Base-by-base conservation (phyloP, 92 coral and sea anemone genomes). In the Epizoanthus ramosus region DNA sequence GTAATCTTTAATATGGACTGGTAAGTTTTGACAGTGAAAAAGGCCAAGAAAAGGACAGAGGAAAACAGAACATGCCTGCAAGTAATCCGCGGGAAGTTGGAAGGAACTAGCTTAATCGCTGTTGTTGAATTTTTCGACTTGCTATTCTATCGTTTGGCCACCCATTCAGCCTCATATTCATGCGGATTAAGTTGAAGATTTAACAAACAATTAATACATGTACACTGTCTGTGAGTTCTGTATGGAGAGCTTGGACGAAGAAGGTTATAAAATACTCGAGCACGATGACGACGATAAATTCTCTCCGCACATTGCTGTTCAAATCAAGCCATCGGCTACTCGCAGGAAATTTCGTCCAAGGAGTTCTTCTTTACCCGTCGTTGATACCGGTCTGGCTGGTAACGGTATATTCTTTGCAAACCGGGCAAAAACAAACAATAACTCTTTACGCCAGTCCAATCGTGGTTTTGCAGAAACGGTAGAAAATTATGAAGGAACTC, bases 191-290 rank as follows among this genome's bases (percentile, higher is more conserved):
- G 28, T 64, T 25, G 6, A 57, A 57, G 53, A 52, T 75, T 17
- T 54, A 75, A 35, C 53, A 76, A 37, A 37, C 50, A 67, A 8
- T 16, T 57, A 14, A 76, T 37, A 37, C 43, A 37, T 37, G 43
- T 37, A 37, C 43, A 76, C 52, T 12, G 3, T 3, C 21, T 23
- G 15, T 41, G 59, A 43, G 52, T 21, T 60, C 43, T 43, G 22
- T 24, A 77, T 77, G 82, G 71, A 63, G 82, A 77, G 71, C 24
- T n/a, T 58, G 4, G 71, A 37, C 13, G 57, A 77, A 18, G 21
- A 41, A 60, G 81, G 4, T 16, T 5, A 14, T 54, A 41, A 37
- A 7, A 43, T 6, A 4, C 14, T 61, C 4, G 71, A 61, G 6
- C 39, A 61, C 25, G 8, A 15, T 12, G 71, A 77, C 8, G 59